Conservation (phyloP, 2,797 vertebrate genomes). For the Sciurus vulgaris region DNA sequence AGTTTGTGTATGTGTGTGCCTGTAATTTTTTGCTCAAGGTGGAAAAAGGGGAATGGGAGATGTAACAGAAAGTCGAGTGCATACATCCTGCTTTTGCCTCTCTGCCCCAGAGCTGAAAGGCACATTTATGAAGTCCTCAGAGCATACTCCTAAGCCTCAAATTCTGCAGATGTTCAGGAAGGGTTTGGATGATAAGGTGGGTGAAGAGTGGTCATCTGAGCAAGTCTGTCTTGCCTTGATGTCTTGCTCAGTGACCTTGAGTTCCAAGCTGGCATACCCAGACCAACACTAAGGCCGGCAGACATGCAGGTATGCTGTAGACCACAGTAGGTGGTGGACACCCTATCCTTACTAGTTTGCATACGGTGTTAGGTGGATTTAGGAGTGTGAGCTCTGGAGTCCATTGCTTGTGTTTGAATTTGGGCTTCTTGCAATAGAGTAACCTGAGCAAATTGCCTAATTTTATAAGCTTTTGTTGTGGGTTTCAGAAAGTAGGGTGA, state of each 20-base stretch:
- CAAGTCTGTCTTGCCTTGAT: background rate
- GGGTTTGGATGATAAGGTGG: background rate
- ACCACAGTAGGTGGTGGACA: background rate
- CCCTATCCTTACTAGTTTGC: fast-evolving
- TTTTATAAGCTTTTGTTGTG: background rate
- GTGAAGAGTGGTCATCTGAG: background rate
- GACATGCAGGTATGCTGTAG: fast-evolving
- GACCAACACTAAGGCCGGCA: background rate
- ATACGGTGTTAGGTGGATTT: fast-evolving
- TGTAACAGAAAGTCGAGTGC: background rate
- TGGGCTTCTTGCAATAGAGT: background rate
- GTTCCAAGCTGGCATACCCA: background rate
- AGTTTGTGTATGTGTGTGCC: background rate
- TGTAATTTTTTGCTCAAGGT: background rate
- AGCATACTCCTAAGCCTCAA: background rate
- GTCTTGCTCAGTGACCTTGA: background rate
- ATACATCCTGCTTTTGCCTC: background rate
- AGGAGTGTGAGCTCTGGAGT: background rate
- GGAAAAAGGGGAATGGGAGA: background rate
- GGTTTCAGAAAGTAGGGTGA: background rate
- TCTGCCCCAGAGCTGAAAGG: background rate
- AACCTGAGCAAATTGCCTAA: background rate
- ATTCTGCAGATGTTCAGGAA: background rate
- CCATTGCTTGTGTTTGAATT: background rate
- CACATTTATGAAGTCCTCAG: background rate